Evolutionary conservation across 2,888 invertebrate genomes (phyloP).

Genomic region (Brachycybe producta): DNA sequence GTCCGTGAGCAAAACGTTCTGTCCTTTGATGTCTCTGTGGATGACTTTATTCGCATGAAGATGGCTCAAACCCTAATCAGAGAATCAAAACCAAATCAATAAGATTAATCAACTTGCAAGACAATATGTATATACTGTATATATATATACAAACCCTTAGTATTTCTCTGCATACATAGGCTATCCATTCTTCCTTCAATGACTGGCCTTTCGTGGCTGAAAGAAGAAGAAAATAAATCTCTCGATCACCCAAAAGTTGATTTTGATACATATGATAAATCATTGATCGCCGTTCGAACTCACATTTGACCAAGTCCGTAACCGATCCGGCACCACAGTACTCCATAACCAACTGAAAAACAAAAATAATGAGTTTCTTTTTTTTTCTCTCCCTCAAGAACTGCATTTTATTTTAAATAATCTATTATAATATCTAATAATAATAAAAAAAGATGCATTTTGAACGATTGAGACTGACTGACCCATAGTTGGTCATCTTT

Average conservation of each 20-base stretch:
- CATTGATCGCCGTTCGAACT: slow-evolving; percentile 18
- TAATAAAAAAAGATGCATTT: not conserved
- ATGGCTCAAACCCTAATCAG: slow-evolving; percentile 89
- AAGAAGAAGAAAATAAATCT: slow-evolving; percentile 12
- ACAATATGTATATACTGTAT: not conserved
- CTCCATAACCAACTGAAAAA: slow-evolving; percentile 85
- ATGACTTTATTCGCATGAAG: slow-evolving; percentile 98
- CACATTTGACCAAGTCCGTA: slow-evolving; percentile 92
- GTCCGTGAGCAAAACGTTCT: slow-evolving; percentile 97
- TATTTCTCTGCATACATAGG: slow-evolving; percentile 89
- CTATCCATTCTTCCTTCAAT: slow-evolving; percentile 99
- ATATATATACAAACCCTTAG: slow-evolving; percentile 32
- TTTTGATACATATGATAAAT: not conserved
- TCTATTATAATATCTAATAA: not conserved
- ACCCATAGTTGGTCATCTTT: slow-evolving; percentile 98
- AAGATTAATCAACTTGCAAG: slow-evolving; percentile 1
- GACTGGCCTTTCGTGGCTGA: slow-evolving; percentile 87
- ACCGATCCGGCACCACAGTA: slow-evolving; percentile 99
- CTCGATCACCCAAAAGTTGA: slow-evolving; percentile 7
- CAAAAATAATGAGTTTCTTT: slow-evolving; percentile 2
- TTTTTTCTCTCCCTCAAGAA: not conserved
- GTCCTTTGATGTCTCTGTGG: slow-evolving; percentile 98
- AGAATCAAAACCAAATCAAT: slow-evolving; percentile 9
- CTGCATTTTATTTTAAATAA: not conserved
- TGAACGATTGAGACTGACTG: too few relatives aligned